Evolutionary conservation across 2,113 vertebrate genomes (phyloP).

Genomic region (Anas platyrhynchos): DNA sequence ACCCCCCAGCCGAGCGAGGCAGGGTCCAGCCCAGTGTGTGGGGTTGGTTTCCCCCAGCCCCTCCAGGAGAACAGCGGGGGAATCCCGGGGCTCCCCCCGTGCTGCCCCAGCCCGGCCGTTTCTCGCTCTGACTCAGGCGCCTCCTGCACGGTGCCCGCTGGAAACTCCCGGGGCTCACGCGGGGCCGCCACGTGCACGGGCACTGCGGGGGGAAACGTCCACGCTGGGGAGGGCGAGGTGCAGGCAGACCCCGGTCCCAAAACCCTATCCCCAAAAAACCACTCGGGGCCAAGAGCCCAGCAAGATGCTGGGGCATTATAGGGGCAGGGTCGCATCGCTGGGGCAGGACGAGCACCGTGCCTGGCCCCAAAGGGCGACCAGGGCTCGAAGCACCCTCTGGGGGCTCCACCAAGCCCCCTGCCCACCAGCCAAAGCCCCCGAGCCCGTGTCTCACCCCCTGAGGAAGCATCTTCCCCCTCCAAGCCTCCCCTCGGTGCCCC

Average conservation of each 20-base stretch:
- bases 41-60: background rate
- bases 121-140: background rate
- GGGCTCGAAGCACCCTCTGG: background rate
- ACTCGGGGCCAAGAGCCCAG: no score
- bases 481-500: no score
- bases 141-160: background rate
- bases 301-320: no score
- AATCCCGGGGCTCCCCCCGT: background rate
- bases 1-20: background rate
- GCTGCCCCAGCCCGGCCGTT: accelerated
- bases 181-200: background rate
- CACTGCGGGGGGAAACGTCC: background rate
- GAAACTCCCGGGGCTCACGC: background rate
- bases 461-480: no score
- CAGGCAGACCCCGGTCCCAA: accelerated
- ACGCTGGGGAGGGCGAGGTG: background rate
- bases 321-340: background rate
- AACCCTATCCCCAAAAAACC: no score
- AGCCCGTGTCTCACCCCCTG: no score
- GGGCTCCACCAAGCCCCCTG: background rate
- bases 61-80: accelerated
- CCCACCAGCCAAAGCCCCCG: no score
- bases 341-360: background rate
- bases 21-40: background rate
- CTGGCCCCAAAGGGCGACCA: background rate